Evolutionary conservation across 2,113 vertebrate species (phyloP), one percentile per base, ranked within the genome.

Genomic region (Thermophis baileyi): DNA sequence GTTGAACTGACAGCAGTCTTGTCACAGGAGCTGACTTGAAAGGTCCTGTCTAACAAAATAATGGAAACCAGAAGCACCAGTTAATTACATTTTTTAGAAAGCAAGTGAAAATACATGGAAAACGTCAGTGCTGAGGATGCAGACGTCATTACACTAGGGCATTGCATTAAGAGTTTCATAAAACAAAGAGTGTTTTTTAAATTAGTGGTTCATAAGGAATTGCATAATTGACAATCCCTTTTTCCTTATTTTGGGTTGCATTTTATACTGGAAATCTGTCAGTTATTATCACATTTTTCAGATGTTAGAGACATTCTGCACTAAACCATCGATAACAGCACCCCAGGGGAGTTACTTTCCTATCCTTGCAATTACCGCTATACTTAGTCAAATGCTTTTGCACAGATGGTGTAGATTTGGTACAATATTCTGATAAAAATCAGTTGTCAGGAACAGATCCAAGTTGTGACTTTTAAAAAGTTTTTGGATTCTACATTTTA

Each of bases 51-150:
- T 89, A 91, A 93, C 88, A 95, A 95, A 93, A 81, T 11, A 96
- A 91, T 85, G 55, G 94, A 47, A 93, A 88, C 53, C 90, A 94
- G 88, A 55, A 95, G 91, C 94, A 0, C 3, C 92, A 93, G 88
- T 96, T 95, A 96, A 94, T 96, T 95, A 95, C 54, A 93, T 96
- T 95, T 95, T 96, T 92, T 91, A 87, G 54, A 95, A 60, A 94
- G 60, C 88, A 94, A 94, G 51, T 95, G 94, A 94, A 11, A 81
- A 89, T 55, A 6, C 27, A 30, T 40, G 87, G 91, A 92, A 93
- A 46, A 51, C 24, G 90, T 95, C 90, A 54, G 51, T 91, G 86
- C 55, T 92, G 95, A 93, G 69, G 92, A 89, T 91, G 88, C 57
- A n/a, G 93, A 54, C 0, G 0, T 89, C 95, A 60, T 93, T 91